Conservation (phyloP, 2,797 vertebrate genomes). For the Simalia tracyae region DNA sequence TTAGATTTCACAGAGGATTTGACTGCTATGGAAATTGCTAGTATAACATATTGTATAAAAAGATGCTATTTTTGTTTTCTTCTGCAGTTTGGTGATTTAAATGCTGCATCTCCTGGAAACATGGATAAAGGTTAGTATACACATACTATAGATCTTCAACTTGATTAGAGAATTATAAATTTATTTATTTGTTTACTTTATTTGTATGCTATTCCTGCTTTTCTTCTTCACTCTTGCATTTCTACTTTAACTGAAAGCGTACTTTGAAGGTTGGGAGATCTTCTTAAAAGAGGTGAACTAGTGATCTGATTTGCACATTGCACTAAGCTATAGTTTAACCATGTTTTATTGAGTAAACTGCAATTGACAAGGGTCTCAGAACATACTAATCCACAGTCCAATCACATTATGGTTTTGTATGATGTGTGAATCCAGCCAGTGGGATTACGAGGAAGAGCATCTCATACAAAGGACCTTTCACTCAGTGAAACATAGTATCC, state of each 20-base stretch:
- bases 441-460: not conserved
- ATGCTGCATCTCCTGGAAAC: constrained; percentile 80
- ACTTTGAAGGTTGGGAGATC: not conserved
- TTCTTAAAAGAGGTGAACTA: not conserved
- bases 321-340: not conserved
- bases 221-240: not conserved
- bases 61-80: constrained; percentile 50
- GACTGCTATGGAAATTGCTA: constrained; percentile 23
- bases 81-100: constrained; percentile 82
- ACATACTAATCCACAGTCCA: not conserved
- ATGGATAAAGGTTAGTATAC: constrained; percentile 80
- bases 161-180: not conserved
- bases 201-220: not conserved
- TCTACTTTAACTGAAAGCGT: not conserved
- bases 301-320: not conserved
- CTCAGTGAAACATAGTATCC: not conserved
- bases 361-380: not conserved
- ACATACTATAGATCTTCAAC: not conserved
- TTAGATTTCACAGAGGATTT: constrained; percentile 11
- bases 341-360: not conserved
- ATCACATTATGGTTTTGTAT: not conserved
- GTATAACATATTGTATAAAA: not conserved
- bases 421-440: not conserved
- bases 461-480: not conserved
- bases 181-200: not conserved